Evolutionary conservation across 2,113 vertebrate species (phyloP), one percentile per base, ranked within the genome.

Genomic region (Panthera tigris): DNA sequence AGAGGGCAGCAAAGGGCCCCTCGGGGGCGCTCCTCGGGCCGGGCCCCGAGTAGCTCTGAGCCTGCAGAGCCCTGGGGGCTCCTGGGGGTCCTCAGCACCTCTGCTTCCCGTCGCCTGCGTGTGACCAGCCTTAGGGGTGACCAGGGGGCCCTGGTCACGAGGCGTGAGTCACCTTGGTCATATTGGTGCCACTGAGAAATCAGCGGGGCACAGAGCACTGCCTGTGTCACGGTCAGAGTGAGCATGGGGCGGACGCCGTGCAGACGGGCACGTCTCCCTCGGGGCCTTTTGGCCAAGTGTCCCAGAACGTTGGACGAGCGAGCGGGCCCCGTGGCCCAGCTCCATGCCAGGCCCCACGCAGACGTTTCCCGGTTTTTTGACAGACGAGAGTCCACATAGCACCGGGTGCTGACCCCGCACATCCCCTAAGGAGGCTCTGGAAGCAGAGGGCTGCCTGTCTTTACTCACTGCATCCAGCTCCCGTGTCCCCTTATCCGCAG

Each of bases 191-290:
- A 6, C 57, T 36, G 23, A 36, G 52, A 9, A 3, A 5, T 39
- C 9, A 2, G 79, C n/a, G 41, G 1, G 7, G 45, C 0, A 0
- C 21, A 7, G 11, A 33, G 5, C 0, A 0, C 4, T 3, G 15
- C 63, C 36, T 13, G 23, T 14, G 33, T 16, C 65, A 1, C 27
- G 23, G 33, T 39, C 2, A 1, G n/a, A 18, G 36, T 4, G 0
- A 16, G 33, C 14, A 2, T 27, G 0, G 1, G 29, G 21, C 21
- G 0, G 36, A 19, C 2, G 0, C 19, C 0, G n/a, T 23, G 29
- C 4, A 9, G 63, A 41, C 65, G 0, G 2, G 21, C 18, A 0
- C 3, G 0, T 8, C 10, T 33, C 23, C 48, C 61, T n/a, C 1
- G 1, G 0, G 5, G 2, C 27, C 52, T 57, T 18, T 55, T 4